Evolutionary conservation across 1,140 invertebrate species (phyloP), one percentile per base, ranked within the genome.

Genomic region (Trichonephila clavipes): DNA sequence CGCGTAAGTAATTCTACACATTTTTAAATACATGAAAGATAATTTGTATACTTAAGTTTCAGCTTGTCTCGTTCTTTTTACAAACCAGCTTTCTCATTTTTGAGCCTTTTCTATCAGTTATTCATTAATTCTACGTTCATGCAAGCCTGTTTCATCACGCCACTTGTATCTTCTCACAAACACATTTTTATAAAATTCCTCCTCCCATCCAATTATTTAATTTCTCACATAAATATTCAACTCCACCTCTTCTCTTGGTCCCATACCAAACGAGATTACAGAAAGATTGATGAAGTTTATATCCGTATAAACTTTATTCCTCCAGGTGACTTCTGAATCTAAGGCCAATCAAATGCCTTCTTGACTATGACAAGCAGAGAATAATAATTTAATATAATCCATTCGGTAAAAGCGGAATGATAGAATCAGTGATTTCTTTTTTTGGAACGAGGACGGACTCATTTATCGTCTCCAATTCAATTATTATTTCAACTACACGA

Each of bases 401-500:
- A 69, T n/a, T 69, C 66, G 24, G 66, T 7, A 77, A 28, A 77
- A 2, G 6, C 34, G 5, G 72, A 77, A 40, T 77, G 72, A 77
- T 77, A 77, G 72, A 77, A 77, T 77, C 72, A 77, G 18, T 18
- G 72, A 18, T 77, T 28, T 28, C 5, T 77, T 28, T 19, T 34
- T 77, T 8, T 18, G 14, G 18, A 18, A 19, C 72, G 40, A 16
- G 28, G 72, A 77, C 72, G 34, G 24, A 18, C 34, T 34, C 72
- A 77, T 77, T 77, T 34, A 77, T 77, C 72, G 34, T 77, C 72
- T 28, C 72, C 72, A 77, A 77, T 77, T 77, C 72, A 77, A 77
- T 77, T 77, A 77, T 77, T 34, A 77, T 77, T 77, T 77, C 72
- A 77, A 77, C 72, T 77, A 77, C 72, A 77, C 16, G 72, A 77